Percentiles rank a stretch among this genome's conserved stretches.
Evolutionary conservation across 1,140 invertebrate species (phyloP).

Genomic region (Daktulosphaira vitifoliae): DNA sequence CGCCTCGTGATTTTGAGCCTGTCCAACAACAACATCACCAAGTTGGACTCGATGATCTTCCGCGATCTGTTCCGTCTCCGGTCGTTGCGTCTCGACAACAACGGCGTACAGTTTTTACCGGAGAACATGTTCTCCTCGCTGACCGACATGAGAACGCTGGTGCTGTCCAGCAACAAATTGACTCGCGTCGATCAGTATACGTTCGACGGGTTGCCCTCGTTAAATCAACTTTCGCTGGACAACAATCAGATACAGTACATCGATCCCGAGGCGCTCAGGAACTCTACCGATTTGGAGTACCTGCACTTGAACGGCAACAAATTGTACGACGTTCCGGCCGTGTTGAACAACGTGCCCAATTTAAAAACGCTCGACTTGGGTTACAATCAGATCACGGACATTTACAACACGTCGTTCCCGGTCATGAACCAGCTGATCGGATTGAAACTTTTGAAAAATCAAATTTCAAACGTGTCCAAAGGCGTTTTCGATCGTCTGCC

Average conservation of each 20-base stretch:
- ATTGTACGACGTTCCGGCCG: constrained; percentile 70
- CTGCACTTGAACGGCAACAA: constrained; percentile 83
- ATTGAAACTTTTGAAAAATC: constrained; percentile 76
- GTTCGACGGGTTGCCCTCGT: constrained; percentile 64
- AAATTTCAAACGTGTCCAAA: constrained; percentile 73
- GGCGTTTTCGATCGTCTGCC: constrained; percentile 74
- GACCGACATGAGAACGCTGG: constrained; percentile 71
- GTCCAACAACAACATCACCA: constrained; percentile 67
- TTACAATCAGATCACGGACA: constrained; percentile 75
- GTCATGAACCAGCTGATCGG: constrained; percentile 73
- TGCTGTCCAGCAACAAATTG: constrained; percentile 77
- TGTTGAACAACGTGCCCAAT: constrained; percentile 66
- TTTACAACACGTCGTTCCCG: constrained; percentile 71
- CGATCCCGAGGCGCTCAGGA: constrained; percentile 69
- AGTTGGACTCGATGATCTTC: constrained; percentile 69
- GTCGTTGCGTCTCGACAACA: constrained; percentile 71
- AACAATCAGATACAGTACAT: constrained; percentile 71
- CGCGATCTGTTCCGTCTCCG: constrained; percentile 70
- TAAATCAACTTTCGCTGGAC: constrained; percentile 71
- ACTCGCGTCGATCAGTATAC: constrained; percentile 65
- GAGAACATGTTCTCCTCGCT: constrained; percentile 74
- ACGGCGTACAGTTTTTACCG: constrained; percentile 68
- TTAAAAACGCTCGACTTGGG: constrained; percentile 79
- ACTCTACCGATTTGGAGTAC: constrained; percentile 74
- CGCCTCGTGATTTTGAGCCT: constrained; percentile 71